Conservation (phyloP, 2,888 invertebrate species). For the Ichneumon xanthorius region DNA sequence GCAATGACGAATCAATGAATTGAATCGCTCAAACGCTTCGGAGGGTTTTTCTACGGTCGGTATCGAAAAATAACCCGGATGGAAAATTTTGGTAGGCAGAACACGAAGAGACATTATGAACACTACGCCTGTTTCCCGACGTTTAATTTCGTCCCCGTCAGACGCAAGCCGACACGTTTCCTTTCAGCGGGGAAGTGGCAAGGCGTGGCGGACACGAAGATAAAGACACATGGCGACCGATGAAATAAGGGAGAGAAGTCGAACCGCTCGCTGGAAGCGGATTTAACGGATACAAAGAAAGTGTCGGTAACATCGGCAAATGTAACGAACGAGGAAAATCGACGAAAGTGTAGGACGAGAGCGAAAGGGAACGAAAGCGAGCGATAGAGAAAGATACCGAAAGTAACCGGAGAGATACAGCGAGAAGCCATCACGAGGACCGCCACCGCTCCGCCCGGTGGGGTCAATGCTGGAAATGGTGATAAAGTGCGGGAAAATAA, state of each 20-base stretch:
- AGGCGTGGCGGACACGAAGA: constrained; percentile 55
- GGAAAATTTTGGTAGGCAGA: background rate
- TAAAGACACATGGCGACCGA: constrained; percentile 37
- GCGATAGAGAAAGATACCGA: constrained; percentile 36
- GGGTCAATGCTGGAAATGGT: constrained; percentile 72
- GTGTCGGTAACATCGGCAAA: constrained; percentile 41
- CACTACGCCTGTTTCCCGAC: background rate
- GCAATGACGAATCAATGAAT: background rate
- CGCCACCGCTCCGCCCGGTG: constrained; percentile 24
- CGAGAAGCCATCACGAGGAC: constrained; percentile 36
- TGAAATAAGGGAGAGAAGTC: constrained; percentile 39
- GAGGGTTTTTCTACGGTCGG: background rate
- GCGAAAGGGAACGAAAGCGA: background rate
- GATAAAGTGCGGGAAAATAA: constrained; percentile 79
- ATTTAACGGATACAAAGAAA: constrained; percentile 55
- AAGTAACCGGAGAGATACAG: constrained; percentile 22
- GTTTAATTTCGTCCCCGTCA: constrained; percentile 3
- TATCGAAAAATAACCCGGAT: background rate
- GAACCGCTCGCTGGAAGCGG: constrained; percentile 22
- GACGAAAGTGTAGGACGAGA: constrained; percentile 12
- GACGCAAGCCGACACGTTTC: constrained; percentile 9
- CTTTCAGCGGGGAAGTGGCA: constrained; percentile 35
- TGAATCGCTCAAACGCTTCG: background rate
- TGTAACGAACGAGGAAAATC: constrained; percentile 30
- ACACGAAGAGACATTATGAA: background rate